Evolutionary conservation across 2,888 invertebrate genomes (phyloP), one percentile per base, ranked within the genome.

Genomic region (Mesopsocus fuscifrons): DNA sequence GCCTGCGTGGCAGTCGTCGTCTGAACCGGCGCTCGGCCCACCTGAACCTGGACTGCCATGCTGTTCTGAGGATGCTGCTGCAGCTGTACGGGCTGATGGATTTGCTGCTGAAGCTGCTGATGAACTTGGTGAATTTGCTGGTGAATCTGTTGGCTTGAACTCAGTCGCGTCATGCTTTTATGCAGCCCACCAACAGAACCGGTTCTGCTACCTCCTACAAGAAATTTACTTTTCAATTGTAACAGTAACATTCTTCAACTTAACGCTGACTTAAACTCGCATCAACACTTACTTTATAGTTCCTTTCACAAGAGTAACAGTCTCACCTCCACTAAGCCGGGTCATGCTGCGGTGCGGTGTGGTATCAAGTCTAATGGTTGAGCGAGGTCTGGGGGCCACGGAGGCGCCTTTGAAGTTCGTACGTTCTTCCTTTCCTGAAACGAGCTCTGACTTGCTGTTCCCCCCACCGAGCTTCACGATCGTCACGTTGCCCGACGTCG

Each of bases 121-220:
- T 34, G 41, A 32, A 46, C 21, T 34, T 26, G 41, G 31, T 21
- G 45, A 42, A 34, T 44, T 47, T 2, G 45, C 45, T 67, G 67
- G 55, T 78, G 77, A 51, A 79, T 79, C 57, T 77, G 75, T 56
- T 82, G 79, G 32, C 80, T 80, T 11, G 79, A 79, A 47, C 80
- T 80, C 46, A 83, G 58, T 31, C 81, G 69, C 6, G 82, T 82
- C 81, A 83, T 81, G 57, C 82, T 82, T 57, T 81, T 82, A 57
- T 82, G 81, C 3, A 82, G 64, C 1, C 81, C 82, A 6, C 79
- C 78, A 11, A 80, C 77, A 1, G 79, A 79, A 13, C 79, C 78
- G 18, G 52, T 50, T 21, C 55, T 49, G 47, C 55, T 55, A 16
- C 55, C 54, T 34, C 71, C 71, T 71, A 11, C 26, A 26, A 26